A percentile compares a stretch with the other conserved stretches of the same genome.
phyloP scores from a whole-genome alignment of 1,140 invertebrate species.

The Drosophila lowei region DNA sequence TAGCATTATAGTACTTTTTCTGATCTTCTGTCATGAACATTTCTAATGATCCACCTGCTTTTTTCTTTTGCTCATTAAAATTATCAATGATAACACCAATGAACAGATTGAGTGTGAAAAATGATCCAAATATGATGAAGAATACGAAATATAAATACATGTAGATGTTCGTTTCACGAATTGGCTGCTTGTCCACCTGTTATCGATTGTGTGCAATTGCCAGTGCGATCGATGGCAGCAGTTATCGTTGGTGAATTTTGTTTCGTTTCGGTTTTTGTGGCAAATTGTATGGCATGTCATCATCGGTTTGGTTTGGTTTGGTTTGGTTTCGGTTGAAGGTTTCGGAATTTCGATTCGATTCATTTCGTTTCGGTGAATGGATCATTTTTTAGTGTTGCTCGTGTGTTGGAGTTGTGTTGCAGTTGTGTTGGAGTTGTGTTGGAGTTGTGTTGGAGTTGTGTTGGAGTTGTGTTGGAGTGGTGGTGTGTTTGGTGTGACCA shows the following conservation, averaged over 20 bases:
- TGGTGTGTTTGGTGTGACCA: conserved; percentile 43
- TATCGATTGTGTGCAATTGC: conserved; percentile 39
- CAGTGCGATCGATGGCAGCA: conserved; percentile 42
- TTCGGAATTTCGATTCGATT: conserved; percentile 3
- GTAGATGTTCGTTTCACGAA: conserved; percentile 96
- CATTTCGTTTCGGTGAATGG: conserved; percentile 61
- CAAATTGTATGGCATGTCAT: conserved; percentile 56
- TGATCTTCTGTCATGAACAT: conserved; percentile 99
- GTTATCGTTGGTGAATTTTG: conserved; percentile 40
- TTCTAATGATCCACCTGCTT: conserved; percentile 98
- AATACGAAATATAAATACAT: conserved; percentile 99
- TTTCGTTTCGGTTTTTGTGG: conserved; percentile 7
- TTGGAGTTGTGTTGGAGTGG: conserved; percentile 17
- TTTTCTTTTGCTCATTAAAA: conserved; percentile 99
- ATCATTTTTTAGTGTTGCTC: conserved; percentile 78
- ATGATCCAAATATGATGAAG: conserved; percentile 98
- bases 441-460: conserved; percentile 8
- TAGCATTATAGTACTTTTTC: conserved; percentile 99
- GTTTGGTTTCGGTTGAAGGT: conserved; percentile 30
- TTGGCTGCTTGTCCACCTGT: conserved; percentile 94
- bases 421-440: conserved; percentile 38
- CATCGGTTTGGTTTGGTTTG: conserved; percentile 40
- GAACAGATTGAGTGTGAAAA: conserved; percentile 98
- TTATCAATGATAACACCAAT: conserved; percentile 99
- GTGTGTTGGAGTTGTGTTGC: conserved; percentile 54